phyloP scores from a whole-genome alignment of 2,113 vertebrate species.

The Hippocampus zosterae region DNA sequence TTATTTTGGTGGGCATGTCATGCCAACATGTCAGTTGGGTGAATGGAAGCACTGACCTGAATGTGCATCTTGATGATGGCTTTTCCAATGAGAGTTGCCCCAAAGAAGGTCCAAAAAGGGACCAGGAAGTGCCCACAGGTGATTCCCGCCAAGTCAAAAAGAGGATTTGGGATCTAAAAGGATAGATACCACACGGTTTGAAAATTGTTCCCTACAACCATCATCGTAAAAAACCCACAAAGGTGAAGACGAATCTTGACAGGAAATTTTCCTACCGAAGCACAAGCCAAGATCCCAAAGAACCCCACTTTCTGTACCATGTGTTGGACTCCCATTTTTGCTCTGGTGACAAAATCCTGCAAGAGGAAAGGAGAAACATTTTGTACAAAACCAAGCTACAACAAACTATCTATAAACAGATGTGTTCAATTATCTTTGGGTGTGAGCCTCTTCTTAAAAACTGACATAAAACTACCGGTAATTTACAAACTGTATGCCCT shows the following conservation, averaged over 20 bases:
- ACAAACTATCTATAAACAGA: not conserved
- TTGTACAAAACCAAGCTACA: not conserved
- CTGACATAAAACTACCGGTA: not conserved
- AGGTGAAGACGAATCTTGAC: not conserved
- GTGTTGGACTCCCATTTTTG: slow-evolving; percentile 90
- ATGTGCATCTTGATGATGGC: slow-evolving; percentile 99
- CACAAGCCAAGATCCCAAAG: slow-evolving; percentile 95
- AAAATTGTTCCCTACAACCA: not conserved
- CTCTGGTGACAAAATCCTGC: slow-evolving; percentile 90
- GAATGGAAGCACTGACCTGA: slow-evolving; percentile 75
- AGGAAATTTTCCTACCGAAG: slow-evolving; percentile 80
- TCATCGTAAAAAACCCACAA: not conserved
- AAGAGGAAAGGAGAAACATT: slow-evolving; percentile 21
- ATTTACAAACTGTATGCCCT: not conserved
- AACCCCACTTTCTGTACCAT: slow-evolving; percentile 98
- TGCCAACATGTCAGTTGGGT: not conserved
- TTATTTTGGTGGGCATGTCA: not conserved
- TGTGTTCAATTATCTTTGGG: not conserved
- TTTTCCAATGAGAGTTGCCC: slow-evolving; percentile 97
- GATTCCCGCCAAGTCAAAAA: slow-evolving; percentile 97
- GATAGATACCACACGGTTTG: not conserved
- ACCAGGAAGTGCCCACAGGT: slow-evolving; percentile 97
- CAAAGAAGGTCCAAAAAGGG: slow-evolving; percentile 99
- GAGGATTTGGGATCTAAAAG: slow-evolving; percentile 92
- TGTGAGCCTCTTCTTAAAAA: not conserved